A percentile compares a stretch with the other conserved stretches of the same genome.
phyloP scores from a whole-genome alignment of 2,113 vertebrate species.

The Oreochromis spilurus region DNA sequence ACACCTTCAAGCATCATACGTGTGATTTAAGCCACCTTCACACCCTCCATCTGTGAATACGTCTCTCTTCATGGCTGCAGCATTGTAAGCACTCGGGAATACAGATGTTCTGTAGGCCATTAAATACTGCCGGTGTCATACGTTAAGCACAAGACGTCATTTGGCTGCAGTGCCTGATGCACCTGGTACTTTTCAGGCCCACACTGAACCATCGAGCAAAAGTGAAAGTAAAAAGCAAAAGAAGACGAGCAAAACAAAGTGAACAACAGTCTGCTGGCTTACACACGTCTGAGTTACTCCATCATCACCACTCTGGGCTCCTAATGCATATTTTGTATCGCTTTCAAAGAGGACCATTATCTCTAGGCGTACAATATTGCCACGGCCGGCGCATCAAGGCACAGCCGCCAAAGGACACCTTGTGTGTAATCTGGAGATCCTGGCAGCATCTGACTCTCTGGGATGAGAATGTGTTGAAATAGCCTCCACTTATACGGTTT shows the following conservation, averaged over 20 bases:
- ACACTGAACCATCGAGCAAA: neutral
- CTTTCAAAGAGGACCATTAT: neutral
- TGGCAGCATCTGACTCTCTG: neutral
- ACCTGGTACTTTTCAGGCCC: neutral
- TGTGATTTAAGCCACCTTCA: neutral
- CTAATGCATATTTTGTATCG: neutral
- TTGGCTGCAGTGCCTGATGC: neutral
- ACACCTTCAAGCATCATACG: neutral
- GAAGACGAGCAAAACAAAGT: neutral
- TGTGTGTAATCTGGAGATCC: neutral
- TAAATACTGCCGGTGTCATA: neutral
- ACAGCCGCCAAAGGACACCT: neutral
- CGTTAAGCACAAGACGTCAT: accelerated
- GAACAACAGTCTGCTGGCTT: neutral
- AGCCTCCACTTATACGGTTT: neutral
- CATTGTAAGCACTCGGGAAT: neutral
- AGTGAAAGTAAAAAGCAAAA: neutral
- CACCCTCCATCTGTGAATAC: neutral
- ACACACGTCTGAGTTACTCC: neutral
- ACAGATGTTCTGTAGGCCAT: neutral
- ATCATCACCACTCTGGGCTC: neutral
- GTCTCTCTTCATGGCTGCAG: neutral
- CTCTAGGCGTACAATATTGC: neutral
- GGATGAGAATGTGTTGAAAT: neutral
- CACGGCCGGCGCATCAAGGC: neutral